Evolutionary conservation across 2,888 invertebrate species (phyloP), one percentile per base, ranked within the genome.

Genomic region (Drosophila affinis): DNA sequence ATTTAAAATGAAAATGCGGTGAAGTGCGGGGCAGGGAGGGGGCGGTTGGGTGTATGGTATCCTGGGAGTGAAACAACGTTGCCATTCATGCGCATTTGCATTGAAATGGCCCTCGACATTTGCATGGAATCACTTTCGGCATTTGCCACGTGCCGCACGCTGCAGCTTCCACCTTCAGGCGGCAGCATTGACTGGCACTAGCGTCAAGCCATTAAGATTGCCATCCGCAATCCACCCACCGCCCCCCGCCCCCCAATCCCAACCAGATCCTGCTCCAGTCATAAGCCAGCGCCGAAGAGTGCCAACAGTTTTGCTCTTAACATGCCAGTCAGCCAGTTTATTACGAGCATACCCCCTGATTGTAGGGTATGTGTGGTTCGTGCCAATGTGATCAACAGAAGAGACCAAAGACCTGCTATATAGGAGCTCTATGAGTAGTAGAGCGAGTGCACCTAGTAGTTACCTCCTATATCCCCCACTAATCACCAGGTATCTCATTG

Each of bases 71-170:
- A 27, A 34, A 49, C 62, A 59, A 61, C 61, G 68, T 76, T 72
- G 76, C 82, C 88, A 78, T 78, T 83, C 81, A 76, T 81, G 82
- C 63, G 64, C 56, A 87, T 83, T 87, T 83, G 76, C 83, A 89
- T 76, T 84, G 81, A 81, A 84, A 73, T 81, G 82, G 65, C 79
- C 75, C 80, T 77, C 70, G 77, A 69, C 62, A 78, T 87, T 83
- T 83, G 82, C 86, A 85, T 83, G 64, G 67, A 70, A 77, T 63
- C 59, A 70, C 74, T 75, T 75, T 73, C 55, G 81, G 71, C 67
- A 65, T 47, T 75, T 61, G 87, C 81, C 74, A 76, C 74, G 87
- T 76, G 85, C 67, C 34, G 64, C 62, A 9, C 51, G 51, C 29
- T 29, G 29, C 29, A 29, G 29, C 29, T 29, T 29, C 29, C 67